Evolutionary conservation across 2,888 invertebrate genomes (phyloP), one percentile per base, ranked within the genome.

Genomic region (Zaprionus lineosus): DNA sequence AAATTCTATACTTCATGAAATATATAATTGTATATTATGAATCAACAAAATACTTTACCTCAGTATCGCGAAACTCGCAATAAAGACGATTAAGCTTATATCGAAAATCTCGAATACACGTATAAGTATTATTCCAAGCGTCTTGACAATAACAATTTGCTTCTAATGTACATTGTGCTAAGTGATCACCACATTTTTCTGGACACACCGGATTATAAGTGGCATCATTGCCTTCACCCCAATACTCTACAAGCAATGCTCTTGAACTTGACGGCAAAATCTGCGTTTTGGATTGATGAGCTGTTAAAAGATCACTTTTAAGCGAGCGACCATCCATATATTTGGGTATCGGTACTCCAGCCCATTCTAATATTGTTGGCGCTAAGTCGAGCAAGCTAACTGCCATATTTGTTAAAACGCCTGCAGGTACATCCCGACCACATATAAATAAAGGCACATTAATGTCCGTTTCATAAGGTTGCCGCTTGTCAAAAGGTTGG

Each of bases 401-500:
- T 0, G 95, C 93, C 43, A 92, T 90, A 0, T 88, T 85, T 59
- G 92, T 89, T 0, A 90, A 76, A 0, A 88, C 84, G 41, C 92
- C 92, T 18, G 89, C 89, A 7, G 85, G 79, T 7, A 96, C 90
- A 1, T 91, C 91, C 0, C 97, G 97, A 0, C 89, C 97, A 36
- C 94, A 91, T 1, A 98, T 92, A 37, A 97, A 84, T 2, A 98
- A 91, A 0, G 97, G 97, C 0, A 98, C 94, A 72, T 94, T 92
- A 33, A 97, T 94, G 86, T 98, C 98, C 0, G 96, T 94, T 87
- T 98, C 97, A 89, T 98, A 98, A 0, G 96, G 95, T 82, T 97
- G 96, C 1, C 97, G 91, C 87, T 98, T 98, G 89, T 98, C 97
- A 90, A 93, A 94, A 0, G 96, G 95, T 90, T 96, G 93, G 1